Evolutionary conservation across 2,113 vertebrate genomes (phyloP).

Genomic region (Chrysemys picta): DNA sequence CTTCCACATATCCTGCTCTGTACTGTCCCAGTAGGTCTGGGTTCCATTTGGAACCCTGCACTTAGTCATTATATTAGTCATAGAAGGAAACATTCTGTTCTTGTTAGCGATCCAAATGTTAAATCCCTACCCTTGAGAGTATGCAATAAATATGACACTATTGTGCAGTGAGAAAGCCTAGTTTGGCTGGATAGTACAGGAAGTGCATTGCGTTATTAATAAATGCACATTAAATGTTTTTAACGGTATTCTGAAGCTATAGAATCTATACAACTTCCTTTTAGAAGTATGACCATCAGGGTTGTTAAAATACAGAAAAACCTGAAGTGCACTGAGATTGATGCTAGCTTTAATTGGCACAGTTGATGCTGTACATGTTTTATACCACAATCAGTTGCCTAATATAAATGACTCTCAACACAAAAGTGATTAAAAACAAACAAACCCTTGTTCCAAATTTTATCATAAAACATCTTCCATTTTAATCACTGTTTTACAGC

Average conservation of each 20-base stretch:
- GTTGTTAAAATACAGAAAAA: neutral
- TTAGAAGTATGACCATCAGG: neutral
- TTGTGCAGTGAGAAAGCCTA: conserved; percentile 13
- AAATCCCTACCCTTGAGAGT: conserved; percentile 53
- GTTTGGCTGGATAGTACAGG: conserved; percentile 41
- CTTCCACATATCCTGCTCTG: neutral
- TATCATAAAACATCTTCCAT: neutral
- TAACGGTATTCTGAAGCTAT: neutral
- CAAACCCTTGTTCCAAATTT: neutral
- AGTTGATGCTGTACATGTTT: neutral
- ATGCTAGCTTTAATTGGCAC: neutral
- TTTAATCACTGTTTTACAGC: conserved; percentile 29
- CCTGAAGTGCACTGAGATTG: neutral
- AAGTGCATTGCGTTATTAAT: conserved; percentile 4
- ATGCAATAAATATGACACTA: conserved; percentile 42
- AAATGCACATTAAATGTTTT: neutral
- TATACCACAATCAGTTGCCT: neutral
- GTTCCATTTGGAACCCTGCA: conserved; percentile 58
- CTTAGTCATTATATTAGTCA: conserved; percentile 57
- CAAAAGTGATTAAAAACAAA: neutral
- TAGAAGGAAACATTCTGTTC: conserved; percentile 74
- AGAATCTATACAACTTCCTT: neutral
- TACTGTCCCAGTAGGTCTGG: conserved; percentile 20
- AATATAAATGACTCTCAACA: neutral
- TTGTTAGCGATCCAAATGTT: conserved; percentile 60